A percentile compares a stretch with the other conserved stretches of the same genome.
phyloP scores from a whole-genome alignment of 2,797 vertebrate genomes.

The Trematomus bernacchii region DNA sequence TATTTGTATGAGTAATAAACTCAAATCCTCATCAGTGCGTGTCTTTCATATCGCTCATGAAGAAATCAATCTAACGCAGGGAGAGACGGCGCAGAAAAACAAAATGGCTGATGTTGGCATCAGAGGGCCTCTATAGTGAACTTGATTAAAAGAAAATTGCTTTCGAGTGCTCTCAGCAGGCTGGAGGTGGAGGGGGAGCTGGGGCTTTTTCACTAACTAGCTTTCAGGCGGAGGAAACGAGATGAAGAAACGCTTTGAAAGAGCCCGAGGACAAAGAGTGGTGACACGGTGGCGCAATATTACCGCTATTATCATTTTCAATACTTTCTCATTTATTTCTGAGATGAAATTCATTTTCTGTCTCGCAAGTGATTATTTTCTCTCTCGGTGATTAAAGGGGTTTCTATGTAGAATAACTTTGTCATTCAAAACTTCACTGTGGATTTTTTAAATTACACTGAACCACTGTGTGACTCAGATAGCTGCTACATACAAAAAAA shows the following conservation, averaged over 20 bases:
- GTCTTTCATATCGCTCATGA: constrained; percentile 72
- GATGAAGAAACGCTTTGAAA: constrained; percentile 81
- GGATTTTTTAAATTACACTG: neutral
- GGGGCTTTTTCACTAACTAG: constrained; percentile 72
- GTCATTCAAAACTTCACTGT: neutral
- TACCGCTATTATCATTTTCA: constrained; percentile 61
- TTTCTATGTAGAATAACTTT: neutral
- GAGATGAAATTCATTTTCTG: constrained; percentile 37
- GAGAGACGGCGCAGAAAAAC: constrained; percentile 55
- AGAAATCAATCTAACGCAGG: constrained; percentile 77
- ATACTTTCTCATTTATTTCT: constrained; percentile 56
- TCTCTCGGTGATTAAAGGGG: constrained; percentile 18
- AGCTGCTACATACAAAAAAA: neutral
- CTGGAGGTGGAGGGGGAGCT: constrained; percentile 76
- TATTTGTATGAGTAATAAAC: constrained; percentile 64
- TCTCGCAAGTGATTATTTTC: neutral
- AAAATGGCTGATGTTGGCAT: constrained; percentile 76
- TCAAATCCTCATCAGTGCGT: constrained; percentile 59
- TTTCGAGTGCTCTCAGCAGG: constrained; percentile 84
- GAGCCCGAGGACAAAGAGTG: constrained; percentile 71
- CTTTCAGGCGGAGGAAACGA: constrained; percentile 73
- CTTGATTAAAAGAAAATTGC: constrained; percentile 87
- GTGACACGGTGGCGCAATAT: constrained; percentile 69
- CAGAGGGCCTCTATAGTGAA: constrained; percentile 82
- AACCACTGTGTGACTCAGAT: neutral